These are phyloP conservation scores for Fissipunctia ypsillon DNA, from an alignment of 2,888 invertebrate genomes.

Conservation along the genomic window DNA sequence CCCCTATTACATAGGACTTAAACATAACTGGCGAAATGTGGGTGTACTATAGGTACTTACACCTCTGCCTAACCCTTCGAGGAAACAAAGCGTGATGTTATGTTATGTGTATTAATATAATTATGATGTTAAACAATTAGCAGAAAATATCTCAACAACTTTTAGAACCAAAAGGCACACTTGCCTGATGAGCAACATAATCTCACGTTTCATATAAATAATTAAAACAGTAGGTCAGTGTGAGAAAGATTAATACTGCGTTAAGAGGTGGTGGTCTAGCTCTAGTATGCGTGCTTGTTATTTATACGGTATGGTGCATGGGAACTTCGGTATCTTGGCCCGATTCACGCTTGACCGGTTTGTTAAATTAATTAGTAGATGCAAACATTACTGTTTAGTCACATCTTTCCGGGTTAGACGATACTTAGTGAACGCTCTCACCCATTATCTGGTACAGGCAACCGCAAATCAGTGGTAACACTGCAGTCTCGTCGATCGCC, in stretches of 20 bases:
- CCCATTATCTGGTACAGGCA: constrained; percentile 41
- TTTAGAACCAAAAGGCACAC: background rate
- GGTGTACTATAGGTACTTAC: too few species aligned
- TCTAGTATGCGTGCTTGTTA: constrained; percentile 36
- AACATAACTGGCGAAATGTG: too few species aligned
- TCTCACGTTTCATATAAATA: constrained; percentile 30
- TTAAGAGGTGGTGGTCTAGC: too few species aligned
- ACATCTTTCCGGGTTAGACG: constrained; percentile 57
- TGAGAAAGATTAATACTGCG: too few species aligned
- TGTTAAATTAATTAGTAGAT: constrained; percentile 67
- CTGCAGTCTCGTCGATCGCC: background rate
- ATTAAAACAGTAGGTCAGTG: constrained; percentile 57
- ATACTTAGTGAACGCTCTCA: constrained; percentile 32
- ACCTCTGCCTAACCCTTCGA: too few species aligned
- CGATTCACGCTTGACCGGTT: constrained; percentile 65
- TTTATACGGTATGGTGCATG: constrained; percentile 52
- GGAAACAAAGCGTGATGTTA: too few species aligned
- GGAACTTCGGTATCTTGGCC: constrained; percentile 55
- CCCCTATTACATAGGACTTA: too few species aligned
- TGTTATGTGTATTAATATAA: too few species aligned
- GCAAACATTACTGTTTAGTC: constrained; percentile 67
- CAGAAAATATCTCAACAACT: background rate
- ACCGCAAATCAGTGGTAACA: background rate
- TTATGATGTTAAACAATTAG: background rate
- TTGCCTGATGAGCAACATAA: constrained; percentile 16